These are phyloP conservation scores for Amiota minor DNA, from an alignment of 2,888 invertebrate species.

Conservation along the genomic window DNA sequence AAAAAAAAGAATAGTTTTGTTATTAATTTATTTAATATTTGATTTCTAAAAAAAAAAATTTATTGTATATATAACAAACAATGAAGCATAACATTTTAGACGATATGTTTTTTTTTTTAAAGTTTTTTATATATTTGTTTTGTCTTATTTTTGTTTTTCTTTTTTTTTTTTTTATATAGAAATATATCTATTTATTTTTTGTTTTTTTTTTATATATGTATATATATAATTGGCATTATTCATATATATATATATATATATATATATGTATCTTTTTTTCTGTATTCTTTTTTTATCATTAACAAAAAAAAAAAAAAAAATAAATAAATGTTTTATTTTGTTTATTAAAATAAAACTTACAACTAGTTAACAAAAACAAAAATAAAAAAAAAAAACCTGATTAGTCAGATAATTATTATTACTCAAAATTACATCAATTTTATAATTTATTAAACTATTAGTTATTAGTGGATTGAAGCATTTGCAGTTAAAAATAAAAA, in stretches of 20 bases:
- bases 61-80: constrained; percentile 49
- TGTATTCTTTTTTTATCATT: constrained; percentile 9
- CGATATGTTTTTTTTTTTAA: constrained; percentile 61
- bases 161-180: constrained; percentile 52
- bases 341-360: constrained; percentile 8
- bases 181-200: constrained; percentile 24
- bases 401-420: constrained; percentile 42
- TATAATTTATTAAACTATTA: no score
- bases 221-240: constrained; percentile 38
- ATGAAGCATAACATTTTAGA: constrained; percentile 61
- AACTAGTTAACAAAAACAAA: constrained; percentile 25
- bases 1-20: constrained; percentile 39
- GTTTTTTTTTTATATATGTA: constrained; percentile 40
- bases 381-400: background rate
- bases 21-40: constrained; percentile 44
- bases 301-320: background rate
- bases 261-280: constrained; percentile 43
- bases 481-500: no score
- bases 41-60: constrained; percentile 45
- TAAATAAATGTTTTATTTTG: background rate
- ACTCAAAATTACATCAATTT: no score
- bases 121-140: constrained; percentile 27
- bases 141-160: constrained; percentile 34
- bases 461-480: no score
- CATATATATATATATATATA: constrained; percentile 44